Base-by-base conservation (phyloP, 2,113 vertebrate species). In the Casuarius casuarius region DNA sequence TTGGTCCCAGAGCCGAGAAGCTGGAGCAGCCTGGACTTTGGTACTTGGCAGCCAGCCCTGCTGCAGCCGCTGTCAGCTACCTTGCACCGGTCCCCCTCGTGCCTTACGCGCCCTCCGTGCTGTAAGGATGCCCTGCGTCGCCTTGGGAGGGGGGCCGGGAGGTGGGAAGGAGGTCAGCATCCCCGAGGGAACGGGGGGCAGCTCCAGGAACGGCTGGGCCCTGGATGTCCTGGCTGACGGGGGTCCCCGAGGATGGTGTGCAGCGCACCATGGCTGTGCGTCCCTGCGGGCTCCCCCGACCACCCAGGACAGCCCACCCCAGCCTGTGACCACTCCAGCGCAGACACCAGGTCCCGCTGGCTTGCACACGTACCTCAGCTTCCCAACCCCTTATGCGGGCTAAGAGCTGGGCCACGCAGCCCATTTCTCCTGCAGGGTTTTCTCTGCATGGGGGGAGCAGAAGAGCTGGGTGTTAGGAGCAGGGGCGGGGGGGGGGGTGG, bases 61-160 rank as follows among this genome's bases (percentile, higher is more conserved):
- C 89, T 35, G 89, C 97, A n/a, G 3, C 97, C 0, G 49, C 97
- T 38, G n/a, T 98, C 7, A 19, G 97, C 95, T 98, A 97, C 59
- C 54, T 98, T 44, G 93, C 98, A 1, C 76, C 98, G 0, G 49
- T 98, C 51, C 98, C 98, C 4, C 56, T 97, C 56, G 77, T 98
- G 95, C 97, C 98, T 59, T 98, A 97, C 7, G 96, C 90, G 8
- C 72, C 98, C 21, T 61, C 98, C 17, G 12, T 98, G 40, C 94
- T 98, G 98, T 98, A 97, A 98, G 98, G 67, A 62, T 40, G 40
- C 65, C 49, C 18, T 12, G 61, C 0, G 22, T 10, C 20, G 18
- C 70, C 38, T 9, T 0, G 16, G 31, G 5, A 38, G 2, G 16
- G 12, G 40, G 8, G 23, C 10, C 25, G 25, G 33, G 49, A 52